Percentiles rank a stretch among this genome's conserved stretches.
Conservation (phyloP, 2,113 vertebrate genomes). For the Gallinago paraguaiae region DNA sequence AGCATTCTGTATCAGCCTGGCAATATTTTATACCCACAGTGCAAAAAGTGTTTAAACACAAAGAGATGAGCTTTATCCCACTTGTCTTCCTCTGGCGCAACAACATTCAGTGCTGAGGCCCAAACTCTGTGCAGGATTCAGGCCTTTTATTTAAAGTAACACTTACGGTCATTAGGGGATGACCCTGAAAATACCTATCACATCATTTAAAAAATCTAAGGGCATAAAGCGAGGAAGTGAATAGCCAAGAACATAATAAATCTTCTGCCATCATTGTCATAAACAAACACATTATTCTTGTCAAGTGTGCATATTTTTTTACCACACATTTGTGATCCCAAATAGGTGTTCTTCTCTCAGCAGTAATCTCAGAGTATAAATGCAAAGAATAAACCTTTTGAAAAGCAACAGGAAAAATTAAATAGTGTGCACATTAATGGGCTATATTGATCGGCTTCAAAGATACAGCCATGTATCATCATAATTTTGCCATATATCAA, state of each 20-base stretch:
- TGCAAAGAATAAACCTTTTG: neutral
- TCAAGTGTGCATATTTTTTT: neutral
- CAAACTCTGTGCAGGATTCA: neutral
- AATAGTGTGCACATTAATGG: neutral
- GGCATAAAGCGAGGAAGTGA: neutral
- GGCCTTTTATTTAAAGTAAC: neutral
- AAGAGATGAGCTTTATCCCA: neutral
- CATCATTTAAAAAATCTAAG: neutral
- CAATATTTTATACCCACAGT: neutral
- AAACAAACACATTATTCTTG: constrained; percentile 39
- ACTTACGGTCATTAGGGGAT: neutral
- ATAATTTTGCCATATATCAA: constrained; percentile 12
- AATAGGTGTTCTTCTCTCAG: neutral
- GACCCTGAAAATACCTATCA: constrained; percentile 7
- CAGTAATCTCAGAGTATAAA: neutral
- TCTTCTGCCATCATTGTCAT: neutral
- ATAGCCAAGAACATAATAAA: neutral
- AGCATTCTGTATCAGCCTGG: neutral
- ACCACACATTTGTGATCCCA: neutral
- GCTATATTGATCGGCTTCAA: neutral
- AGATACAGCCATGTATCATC: neutral
- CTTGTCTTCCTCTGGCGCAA: neutral
- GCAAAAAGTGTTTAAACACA: neutral
- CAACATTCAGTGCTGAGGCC: neutral
- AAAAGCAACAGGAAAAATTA: constrained; percentile 27